Evolutionary conservation across 2,888 invertebrate species (phyloP).

Genomic region (Folsomia candida): DNA sequence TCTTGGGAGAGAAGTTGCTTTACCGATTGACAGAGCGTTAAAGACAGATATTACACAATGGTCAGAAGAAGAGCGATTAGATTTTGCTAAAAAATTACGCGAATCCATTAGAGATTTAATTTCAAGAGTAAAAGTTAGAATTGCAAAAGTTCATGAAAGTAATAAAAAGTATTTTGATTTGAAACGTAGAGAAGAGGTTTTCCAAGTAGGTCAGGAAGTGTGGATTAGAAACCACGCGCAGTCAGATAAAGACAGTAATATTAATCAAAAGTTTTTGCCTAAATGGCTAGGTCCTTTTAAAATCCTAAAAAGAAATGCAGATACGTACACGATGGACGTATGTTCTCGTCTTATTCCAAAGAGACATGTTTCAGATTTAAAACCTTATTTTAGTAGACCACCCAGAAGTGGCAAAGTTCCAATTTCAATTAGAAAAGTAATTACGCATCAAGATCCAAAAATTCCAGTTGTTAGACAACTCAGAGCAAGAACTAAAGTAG

Average conservation of each 20-base stretch:
- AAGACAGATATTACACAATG: background rate
- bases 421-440: background rate
- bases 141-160: slow-evolving; percentile 7
- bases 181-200: slow-evolving; percentile 8
- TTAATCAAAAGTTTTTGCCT: background rate
- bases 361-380: slow-evolving; percentile 12
- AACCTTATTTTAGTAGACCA: background rate
- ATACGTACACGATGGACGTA: background rate
- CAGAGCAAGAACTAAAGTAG: background rate
- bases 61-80: background rate
- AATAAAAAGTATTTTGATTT: slow-evolving; percentile 25
- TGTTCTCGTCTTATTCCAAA: background rate
- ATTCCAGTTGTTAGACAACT: background rate
- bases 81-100: slow-evolving; percentile 1
- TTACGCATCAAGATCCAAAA: background rate
- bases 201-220: slow-evolving; percentile 14
- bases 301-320: background rate
- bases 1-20: slow-evolving; percentile 15
- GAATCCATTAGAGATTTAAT: slow-evolving; percentile 10
- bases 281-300: slow-evolving; percentile 10
- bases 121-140: slow-evolving; percentile 7
- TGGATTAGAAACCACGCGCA: slow-evolving; percentile 4
- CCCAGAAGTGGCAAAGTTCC: background rate
- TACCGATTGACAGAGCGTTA: slow-evolving; percentile 14
- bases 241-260: background rate